Conservation (phyloP, 2,888 invertebrate genomes). For the Ormyrus labotus region DNA sequence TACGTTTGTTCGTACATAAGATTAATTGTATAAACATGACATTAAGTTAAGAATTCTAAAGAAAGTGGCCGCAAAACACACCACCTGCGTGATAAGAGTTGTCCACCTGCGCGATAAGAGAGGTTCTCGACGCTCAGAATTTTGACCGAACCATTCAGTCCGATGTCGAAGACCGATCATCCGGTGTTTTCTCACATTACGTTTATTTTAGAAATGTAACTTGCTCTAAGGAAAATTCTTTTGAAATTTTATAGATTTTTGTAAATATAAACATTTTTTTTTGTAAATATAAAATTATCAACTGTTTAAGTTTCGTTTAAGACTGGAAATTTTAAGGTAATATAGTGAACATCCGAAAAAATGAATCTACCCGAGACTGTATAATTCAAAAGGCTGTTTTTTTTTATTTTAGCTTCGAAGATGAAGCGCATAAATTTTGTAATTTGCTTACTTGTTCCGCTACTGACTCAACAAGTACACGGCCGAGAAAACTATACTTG, state of each 20-base stretch:
- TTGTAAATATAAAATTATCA: not conserved
- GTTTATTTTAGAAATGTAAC: not conserved
- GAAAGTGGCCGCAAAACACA: not conserved
- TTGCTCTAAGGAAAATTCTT: not conserved
- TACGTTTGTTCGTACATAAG: too few species aligned
- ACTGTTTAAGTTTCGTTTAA: too few species aligned
- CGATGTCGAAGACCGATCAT: not conserved
- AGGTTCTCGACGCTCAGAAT: slow-evolving; percentile 10
- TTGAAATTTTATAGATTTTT: not conserved
- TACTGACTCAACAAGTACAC: not conserved
- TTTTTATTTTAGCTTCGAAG: not conserved
- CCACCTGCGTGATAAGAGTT: slow-evolving; percentile 37
- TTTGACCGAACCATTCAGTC: slow-evolving; percentile 41
- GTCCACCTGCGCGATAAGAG: slow-evolving; percentile 43
- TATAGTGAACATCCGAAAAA: too few species aligned
- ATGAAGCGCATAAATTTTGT: slow-evolving; percentile 26
- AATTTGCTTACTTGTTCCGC: not conserved
- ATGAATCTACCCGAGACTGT: too few species aligned
- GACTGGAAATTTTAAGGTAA: too few species aligned
- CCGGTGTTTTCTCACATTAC: not conserved
- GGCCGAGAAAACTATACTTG: slow-evolving; percentile 71
- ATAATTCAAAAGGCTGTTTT: not conserved
- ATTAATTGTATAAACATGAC: too few species aligned
- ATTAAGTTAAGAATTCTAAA: not conserved
- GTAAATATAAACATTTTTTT: not conserved